phyloP scores from a whole-genome alignment of 2,888 invertebrate genomes.

The Macrophya annulata region DNA sequence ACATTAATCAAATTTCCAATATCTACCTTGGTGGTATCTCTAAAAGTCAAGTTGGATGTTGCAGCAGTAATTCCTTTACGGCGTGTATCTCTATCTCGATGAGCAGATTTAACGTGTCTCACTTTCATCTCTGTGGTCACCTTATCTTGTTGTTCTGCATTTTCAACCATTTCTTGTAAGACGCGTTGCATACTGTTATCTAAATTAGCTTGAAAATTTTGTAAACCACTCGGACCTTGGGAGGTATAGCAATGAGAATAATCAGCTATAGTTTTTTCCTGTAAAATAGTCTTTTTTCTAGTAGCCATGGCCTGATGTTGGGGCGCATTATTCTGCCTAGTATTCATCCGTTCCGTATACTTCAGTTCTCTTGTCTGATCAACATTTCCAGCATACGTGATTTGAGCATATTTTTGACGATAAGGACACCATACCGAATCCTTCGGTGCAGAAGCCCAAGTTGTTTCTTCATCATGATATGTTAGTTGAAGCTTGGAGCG shows the following conservation, averaged over 20 bases:
- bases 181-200: conserved; percentile 57
- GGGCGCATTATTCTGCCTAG: conserved; percentile 49
- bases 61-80: conserved; percentile 41
- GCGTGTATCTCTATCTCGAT: not conserved
- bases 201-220: conserved; percentile 51
- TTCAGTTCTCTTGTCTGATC: not conserved
- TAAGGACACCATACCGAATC: conserved; percentile 38
- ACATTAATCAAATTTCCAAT: not conserved
- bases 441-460: not conserved
- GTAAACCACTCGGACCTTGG: conserved; percentile 27
- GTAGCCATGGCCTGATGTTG: conserved; percentile 55
- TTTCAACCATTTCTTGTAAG: conserved; percentile 56
- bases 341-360: conserved; percentile 49
- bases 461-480: conserved; percentile 38
- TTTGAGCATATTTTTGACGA: conserved; percentile 34
- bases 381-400: not conserved
- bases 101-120: conserved; percentile 42
- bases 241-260: conserved; percentile 57
- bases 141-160: conserved; percentile 58
- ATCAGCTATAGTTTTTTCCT: conserved; percentile 51
- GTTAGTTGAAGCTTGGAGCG: conserved; percentile 53
- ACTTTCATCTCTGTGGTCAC: conserved; percentile 52
- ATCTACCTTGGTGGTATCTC: not conserved
- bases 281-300: conserved; percentile 59
- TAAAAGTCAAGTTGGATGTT: not conserved